Conservation (phyloP, 2,797 vertebrate genomes). For the Lacerta bilineata region DNA sequence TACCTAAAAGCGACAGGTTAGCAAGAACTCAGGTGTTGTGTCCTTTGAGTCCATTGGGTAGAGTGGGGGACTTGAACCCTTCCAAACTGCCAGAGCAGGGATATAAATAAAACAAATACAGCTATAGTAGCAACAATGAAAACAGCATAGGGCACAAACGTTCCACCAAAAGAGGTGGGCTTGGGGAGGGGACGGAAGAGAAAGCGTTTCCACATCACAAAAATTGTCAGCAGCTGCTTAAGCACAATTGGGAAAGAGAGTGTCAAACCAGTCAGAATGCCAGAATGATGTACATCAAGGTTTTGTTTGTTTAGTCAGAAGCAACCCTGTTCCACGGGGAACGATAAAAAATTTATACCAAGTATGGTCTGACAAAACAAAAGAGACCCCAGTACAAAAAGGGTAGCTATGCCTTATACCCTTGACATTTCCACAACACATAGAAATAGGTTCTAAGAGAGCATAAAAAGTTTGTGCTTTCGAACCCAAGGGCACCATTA, state of each 20-base stretch:
- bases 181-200: not conserved
- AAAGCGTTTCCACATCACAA: slow-evolving; percentile 6
- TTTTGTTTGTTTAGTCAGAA: slow-evolving; percentile 45
- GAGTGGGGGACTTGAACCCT: not conserved
- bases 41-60: not conserved
- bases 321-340: slow-evolving; percentile 21
- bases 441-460: slow-evolving; percentile 30
- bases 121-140: not conserved
- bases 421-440: slow-evolving; percentile 36
- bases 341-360: slow-evolving; percentile 42
- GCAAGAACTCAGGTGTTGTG: not conserved
- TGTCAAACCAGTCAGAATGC: slow-evolving; percentile 40
- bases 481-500: slow-evolving; percentile 40
- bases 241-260: slow-evolving; percentile 9
- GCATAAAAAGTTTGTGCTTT: slow-evolving; percentile 34
- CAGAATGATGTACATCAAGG: slow-evolving; percentile 36
- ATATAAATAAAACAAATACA: not conserved
- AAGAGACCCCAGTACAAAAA: slow-evolving; percentile 48
- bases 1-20: not conserved
- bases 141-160: not conserved
- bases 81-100: too few relatives aligned
- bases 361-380: slow-evolving; percentile 51
- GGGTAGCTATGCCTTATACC: slow-evolving; percentile 27
- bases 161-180: not conserved
- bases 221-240: slow-evolving; percentile 43